Base-by-base conservation (phyloP, 2,888 invertebrate species). In the Eupithecia vulgata region DNA sequence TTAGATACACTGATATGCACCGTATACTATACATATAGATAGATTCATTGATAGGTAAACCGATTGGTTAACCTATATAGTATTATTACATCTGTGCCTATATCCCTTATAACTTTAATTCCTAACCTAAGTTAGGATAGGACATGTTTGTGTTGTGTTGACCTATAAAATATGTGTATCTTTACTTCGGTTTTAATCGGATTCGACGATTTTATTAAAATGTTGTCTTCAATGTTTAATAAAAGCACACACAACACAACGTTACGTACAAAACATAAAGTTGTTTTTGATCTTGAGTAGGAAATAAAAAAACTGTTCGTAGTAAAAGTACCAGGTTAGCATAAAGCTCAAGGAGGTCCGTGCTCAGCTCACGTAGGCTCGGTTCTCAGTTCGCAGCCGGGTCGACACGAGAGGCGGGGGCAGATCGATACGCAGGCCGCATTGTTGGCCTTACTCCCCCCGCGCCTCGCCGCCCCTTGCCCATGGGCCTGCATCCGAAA, bases 391-490 rank as follows among this genome's bases (percentile, higher is more conserved):
- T 89, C 88, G 72, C 37, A 69, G 72, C 59, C 70, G 85, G 83
- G 88, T 86, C 90, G 92, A 90, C 90, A 83, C 82, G 85, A 84
- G 84, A 82, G 82, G 83, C 82, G 87, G 84, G 88, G 89, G 89
- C 86, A 90, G 93, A 93, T 93, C 93, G 92, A 93, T 93, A 93
- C 85, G 86, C 87, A 85, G 92, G 92, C 91, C 94, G 93, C 94
- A 93, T 93, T 93, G 93, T 94, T 93, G 87, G 90, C 91, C 86
- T 87, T 81, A 80, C 83, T 81, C 82, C 79, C 81, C 84, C 83
- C 82, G 81, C 81, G 78, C 83, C 84, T 85, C 79, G 73, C 81
- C 79, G 72, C 81, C 79, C 84, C 85, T 85, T 83, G 86, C 86
- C 42, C 85, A 87, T 78, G 83, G 79, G 83, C 88, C 85, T 88